Evolutionary conservation across 1,140 invertebrate species (phyloP), one percentile per base, ranked within the genome.

Genomic region (Drosophila nigromelanica): DNA sequence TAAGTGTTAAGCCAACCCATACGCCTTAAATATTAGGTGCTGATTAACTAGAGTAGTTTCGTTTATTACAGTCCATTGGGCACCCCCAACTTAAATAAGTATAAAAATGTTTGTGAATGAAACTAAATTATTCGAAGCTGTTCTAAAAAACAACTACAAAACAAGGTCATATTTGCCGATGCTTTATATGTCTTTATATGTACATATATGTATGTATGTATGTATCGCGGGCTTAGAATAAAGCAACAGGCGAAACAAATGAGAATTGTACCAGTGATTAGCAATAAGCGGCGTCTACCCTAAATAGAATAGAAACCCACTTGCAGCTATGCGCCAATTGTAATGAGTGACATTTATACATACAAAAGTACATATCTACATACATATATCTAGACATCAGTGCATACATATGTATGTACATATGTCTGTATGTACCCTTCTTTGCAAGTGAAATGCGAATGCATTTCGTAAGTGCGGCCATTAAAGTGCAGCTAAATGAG

Each of bases 401-500:
- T 62, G 6, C 10, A 51, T 62, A n/a, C n/a, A n/a, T n/a, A n/a
- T n/a, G n/a, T n/a, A n/a, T n/a, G n/a, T n/a, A n/a, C n/a, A n/a
- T n/a, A n/a, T n/a, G n/a, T n/a, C n/a, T n/a, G n/a, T n/a, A 8
- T 39, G 40, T 55, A 48, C 33, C 7, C 33, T 35, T 35, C 7
- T 35, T 35, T 35, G 8, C 33, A 35, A 35, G 33, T 35, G 33
- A 35, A 35, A 35, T 8, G 33, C 21, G 45, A 30, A 37, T 30
- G 47, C 15, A 56, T 70, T 62, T 63, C 67, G 63, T 63, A 70
- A 56, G 47, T 47, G 70, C 70, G 70, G 55, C 70, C 70, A 73
- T 67, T 73, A 24, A 73, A 73, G 70, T 73, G 70, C 70, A 73
- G 62, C 56, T 67, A 67, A 59, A 60, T 67, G 40, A 52, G 30